Conservation (phyloP, 2,797 vertebrate genomes). For the Miichthys miiuy region DNA sequence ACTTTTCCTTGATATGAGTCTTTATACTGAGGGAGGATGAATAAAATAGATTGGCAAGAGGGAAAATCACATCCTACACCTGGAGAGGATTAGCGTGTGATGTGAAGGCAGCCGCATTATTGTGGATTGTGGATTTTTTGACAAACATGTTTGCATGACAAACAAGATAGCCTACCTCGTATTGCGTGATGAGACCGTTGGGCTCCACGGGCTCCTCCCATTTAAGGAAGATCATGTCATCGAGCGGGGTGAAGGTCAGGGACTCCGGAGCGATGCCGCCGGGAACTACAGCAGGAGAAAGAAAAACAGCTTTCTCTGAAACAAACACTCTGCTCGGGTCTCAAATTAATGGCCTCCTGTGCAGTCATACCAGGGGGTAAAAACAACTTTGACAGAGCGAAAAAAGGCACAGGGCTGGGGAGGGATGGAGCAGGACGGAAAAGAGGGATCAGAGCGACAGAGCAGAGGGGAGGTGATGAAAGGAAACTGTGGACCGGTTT, state of each 20-base stretch:
- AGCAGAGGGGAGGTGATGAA: conserved; percentile 51
- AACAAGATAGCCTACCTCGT: conserved; percentile 83
- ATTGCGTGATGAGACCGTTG: conserved; percentile 94
- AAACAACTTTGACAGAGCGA: conserved; percentile 58
- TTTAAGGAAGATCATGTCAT: conserved; percentile 96
- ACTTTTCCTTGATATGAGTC: conserved; percentile 42
- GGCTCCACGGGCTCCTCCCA: conserved; percentile 97
- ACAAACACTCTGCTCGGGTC: conserved; percentile 57
- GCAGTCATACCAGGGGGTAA: conserved; percentile 52
- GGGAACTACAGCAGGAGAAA: conserved; percentile 85
- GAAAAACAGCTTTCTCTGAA: conserved; percentile 65
- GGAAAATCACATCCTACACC: conserved; percentile 50
- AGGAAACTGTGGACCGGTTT: conserved; percentile 35
- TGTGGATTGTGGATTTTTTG: not conserved
- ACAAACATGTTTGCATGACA: not conserved
- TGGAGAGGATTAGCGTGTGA: conserved; percentile 47
- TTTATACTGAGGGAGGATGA: conserved; percentile 33
- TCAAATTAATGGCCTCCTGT: conserved; percentile 61
- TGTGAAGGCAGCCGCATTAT: conserved; percentile 1
- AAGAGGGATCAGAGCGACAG: conserved; percentile 20
- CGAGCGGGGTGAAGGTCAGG: conserved; percentile 92
- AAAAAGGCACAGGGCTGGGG: conserved; percentile 35
- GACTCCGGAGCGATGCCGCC: conserved; percentile 93
- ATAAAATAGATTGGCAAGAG: conserved; percentile 39
- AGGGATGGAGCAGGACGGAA: conserved; percentile 21